A percentile compares a stretch with the other conserved stretches of the same genome.
Conservation (phyloP, 2,797 vertebrate species). For the Parauchenoglanis ngamensis region DNA sequence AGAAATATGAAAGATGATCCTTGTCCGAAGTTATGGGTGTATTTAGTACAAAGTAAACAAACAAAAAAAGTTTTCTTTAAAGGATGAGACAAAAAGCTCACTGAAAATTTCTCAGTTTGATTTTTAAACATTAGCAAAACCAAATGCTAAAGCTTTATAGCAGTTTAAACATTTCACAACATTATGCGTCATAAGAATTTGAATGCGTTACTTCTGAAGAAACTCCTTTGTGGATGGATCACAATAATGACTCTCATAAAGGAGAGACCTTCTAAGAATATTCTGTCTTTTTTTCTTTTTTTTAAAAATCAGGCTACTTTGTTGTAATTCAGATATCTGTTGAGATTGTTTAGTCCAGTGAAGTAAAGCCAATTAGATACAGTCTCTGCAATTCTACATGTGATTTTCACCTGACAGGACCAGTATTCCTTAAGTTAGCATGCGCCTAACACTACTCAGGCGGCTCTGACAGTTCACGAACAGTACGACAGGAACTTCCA, state of each 20-base stretch:
- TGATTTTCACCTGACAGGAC: constrained; percentile 5
- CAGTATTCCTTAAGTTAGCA: background rate
- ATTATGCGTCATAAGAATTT: background rate
- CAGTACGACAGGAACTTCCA: background rate
- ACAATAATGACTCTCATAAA: background rate
- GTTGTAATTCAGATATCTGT: too few species aligned
- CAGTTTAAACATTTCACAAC: background rate
- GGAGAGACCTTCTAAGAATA: background rate
- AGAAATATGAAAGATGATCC: background rate
- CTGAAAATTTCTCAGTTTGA: background rate
- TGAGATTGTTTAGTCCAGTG: background rate
- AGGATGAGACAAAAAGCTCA: background rate
- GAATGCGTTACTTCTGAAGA: background rate
- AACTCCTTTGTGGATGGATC: background rate
- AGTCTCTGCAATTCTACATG: background rate
- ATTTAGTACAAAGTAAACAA: background rate
- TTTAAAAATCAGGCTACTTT: background rate
- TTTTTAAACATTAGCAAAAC: background rate
- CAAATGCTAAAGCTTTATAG: background rate
- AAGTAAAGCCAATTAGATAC: background rate
- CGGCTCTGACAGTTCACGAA: background rate
- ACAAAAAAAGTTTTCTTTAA: background rate
- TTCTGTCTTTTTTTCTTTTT: background rate
- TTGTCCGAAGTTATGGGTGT: background rate
- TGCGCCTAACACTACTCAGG: background rate